These are phyloP conservation scores for Drosophila eohydei DNA, from an alignment of 2,888 invertebrate genomes.

Conservation along the genomic window DNA sequence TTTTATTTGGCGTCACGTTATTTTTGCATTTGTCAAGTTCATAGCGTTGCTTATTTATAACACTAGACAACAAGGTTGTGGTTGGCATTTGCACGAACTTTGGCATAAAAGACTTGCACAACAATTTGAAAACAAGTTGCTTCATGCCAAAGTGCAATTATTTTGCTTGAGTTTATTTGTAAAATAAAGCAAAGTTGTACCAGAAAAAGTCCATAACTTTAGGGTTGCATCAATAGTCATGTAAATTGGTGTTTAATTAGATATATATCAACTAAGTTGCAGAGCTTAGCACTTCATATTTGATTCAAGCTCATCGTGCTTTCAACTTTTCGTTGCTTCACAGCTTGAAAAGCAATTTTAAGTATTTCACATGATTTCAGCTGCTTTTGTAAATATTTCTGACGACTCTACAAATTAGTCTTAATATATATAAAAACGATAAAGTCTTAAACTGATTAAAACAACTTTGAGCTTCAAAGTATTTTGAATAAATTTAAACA, in stretches of 20 bases:
- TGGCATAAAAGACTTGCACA: neutral
- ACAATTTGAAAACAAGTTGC: neutral
- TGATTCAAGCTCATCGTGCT: neutral
- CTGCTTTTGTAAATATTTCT: neutral
- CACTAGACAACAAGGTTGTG: constrained; percentile 52
- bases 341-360: neutral
- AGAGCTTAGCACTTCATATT: neutral
- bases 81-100: neutral
- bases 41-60: constrained; percentile 60
- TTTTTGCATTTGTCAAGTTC: constrained; percentile 80
- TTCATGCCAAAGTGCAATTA: neutral
- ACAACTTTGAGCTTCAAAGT: neutral
- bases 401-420: no score
- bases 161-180: neutral
- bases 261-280: no score
- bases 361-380: neutral
- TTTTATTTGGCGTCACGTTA: constrained; percentile 73
- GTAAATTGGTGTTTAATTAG: no score
- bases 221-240: no score
- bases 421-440: neutral
- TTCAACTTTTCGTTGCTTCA: neutral
- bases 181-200: no score
- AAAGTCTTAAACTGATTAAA: neutral
- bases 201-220: no score
- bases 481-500: neutral